These are phyloP conservation scores for Macropis europaea DNA, from an alignment of 2,888 invertebrate genomes.

Conservation along the genomic window DNA sequence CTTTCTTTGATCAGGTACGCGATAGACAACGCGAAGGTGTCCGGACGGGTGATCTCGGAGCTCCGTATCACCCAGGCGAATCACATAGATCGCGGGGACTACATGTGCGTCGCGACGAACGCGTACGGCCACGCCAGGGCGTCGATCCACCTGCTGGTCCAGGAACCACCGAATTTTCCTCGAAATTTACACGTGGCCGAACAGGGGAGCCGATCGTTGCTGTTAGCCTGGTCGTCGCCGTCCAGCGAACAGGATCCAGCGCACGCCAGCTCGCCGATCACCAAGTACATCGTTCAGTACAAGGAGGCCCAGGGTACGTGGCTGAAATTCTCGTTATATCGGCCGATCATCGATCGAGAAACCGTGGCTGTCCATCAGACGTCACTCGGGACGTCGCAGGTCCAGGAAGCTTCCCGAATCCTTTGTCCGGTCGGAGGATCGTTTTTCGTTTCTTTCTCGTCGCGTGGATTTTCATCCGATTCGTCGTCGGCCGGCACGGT, in stretches of 20 bases:
- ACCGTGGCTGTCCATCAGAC: constrained; percentile 13
- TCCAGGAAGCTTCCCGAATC: background rate
- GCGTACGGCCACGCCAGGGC: constrained; percentile 83
- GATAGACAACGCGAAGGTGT: constrained; percentile 76
- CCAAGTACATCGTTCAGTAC: constrained; percentile 83
- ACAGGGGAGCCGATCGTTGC: constrained; percentile 82
- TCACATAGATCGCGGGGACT: constrained; percentile 82
- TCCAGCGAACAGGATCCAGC: constrained; percentile 79
- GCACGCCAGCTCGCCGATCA: constrained; percentile 81
- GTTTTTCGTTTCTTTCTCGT: background rate
- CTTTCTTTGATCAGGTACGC: constrained; percentile 64
- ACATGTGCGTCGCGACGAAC: constrained; percentile 84
- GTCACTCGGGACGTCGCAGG: background rate
- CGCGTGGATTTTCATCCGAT: background rate
- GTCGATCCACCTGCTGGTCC: constrained; percentile 80
- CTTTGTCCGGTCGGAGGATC: background rate
- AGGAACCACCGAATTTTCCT: constrained; percentile 84
- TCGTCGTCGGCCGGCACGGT: background rate
- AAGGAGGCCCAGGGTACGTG: constrained; percentile 82
- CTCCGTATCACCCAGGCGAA: constrained; percentile 82
- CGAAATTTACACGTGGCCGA: constrained; percentile 82
- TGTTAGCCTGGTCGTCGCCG: constrained; percentile 82
- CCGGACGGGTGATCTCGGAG: constrained; percentile 81
- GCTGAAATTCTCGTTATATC: constrained; percentile 10
- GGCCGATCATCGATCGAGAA: constrained; percentile 37